Base-by-base conservation (phyloP, 1,140 invertebrate species). In the Eumaeus atala region DNA sequence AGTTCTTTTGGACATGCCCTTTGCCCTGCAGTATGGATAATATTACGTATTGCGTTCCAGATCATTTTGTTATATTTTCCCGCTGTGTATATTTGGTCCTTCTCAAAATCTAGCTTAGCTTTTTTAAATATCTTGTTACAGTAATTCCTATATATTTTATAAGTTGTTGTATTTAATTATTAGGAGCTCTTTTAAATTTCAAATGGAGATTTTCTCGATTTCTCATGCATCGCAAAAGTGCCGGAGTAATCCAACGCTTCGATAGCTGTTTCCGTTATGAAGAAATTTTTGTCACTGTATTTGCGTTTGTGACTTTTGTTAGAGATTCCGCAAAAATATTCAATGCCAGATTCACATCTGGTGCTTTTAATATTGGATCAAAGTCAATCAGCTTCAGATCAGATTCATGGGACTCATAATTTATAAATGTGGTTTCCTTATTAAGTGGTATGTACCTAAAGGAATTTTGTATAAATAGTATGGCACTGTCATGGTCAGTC, bases 401-500 rank as follows among this genome's bases (percentile, higher is more conserved):
- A 17, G 12, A 16, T 44, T 44, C 40, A 2, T 16, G 6, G 14
- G 14, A 16, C 7, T 44, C 40, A 14, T 16, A 44, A 14, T 44
- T 9, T 17, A 16, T 44, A 9, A 44, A 6, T 7, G 5, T 44
- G 5, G 0, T 44, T 17, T 16, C 14, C 9, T 9, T 3, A 8
- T 44, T 14, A 16, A 9, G 11, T 40, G 12, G 1, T 16, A 16
- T 16, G 40, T 0, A 3, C 17, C 6, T 28, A 28, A 28, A 28
- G 7, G 16, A 2, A 5, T 14, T 44, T 44, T 44, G 40, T 9
- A 44, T 16, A 6, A 44, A 44, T 8, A 44, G 14, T 2, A 44
- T 16, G 12, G 16, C 40, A 44, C 40, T 44, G 14, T 44, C 40
- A 16, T 44, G 40, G 40, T 44, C 40, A 6, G 40, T 44, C 9